Evolutionary conservation across 2,113 vertebrate species (phyloP).

Genomic region (Lamprologus ornatipinnis): DNA sequence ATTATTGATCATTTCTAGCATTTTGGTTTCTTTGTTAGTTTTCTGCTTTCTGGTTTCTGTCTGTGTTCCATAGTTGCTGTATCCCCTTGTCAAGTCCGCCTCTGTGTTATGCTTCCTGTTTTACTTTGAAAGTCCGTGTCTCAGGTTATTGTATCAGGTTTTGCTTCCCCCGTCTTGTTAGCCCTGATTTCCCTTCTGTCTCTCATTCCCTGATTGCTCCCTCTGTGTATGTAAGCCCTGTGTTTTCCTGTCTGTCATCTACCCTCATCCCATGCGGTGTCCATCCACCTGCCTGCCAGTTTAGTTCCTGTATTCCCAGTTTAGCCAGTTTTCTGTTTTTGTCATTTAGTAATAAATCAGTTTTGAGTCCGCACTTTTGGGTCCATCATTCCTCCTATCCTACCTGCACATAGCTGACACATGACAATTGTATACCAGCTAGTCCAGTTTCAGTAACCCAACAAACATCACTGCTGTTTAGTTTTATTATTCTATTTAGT

Average conservation of each 20-base stretch:
- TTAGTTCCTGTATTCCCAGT: background rate
- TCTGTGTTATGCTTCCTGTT: background rate
- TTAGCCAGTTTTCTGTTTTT: background rate
- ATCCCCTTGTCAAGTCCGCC: accelerated
- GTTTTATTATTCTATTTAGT: background rate
- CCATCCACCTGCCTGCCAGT: background rate
- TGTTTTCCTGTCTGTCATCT: background rate
- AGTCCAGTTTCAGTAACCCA: background rate
- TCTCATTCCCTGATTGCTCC: background rate
- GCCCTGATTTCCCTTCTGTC: background rate
- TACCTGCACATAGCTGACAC: background rate
- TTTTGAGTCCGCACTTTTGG: accelerated
- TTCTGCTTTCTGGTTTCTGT: background rate
- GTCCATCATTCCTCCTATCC: background rate
- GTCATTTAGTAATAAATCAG: background rate
- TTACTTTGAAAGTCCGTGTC: background rate
- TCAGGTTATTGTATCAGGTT: background rate
- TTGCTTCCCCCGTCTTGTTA: accelerated
- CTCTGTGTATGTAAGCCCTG: background rate
- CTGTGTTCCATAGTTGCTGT: background rate
- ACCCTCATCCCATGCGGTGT: background rate
- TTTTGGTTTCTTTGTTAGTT: background rate
- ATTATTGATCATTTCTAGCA: background rate
- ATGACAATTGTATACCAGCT: background rate
- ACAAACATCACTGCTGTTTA: background rate